Evolutionary conservation across 2,888 invertebrate species (phyloP).

Genomic region (Drosophila percnosoma): DNA sequence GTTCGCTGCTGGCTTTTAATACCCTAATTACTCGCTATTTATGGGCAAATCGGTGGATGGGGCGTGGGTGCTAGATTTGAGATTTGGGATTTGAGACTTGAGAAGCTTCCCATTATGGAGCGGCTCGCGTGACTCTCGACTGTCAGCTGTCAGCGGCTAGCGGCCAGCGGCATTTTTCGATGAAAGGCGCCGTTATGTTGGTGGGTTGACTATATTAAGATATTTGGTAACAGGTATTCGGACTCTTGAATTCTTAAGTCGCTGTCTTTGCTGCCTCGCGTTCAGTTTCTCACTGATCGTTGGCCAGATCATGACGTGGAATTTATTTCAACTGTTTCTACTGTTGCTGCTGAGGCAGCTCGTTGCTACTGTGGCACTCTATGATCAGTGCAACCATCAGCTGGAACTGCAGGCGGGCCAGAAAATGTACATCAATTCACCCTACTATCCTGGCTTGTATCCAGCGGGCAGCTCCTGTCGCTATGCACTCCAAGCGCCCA

Average conservation of each 20-base stretch:
- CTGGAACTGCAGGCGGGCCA: slow-evolving; percentile 71
- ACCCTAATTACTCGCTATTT: slow-evolving; percentile 66
- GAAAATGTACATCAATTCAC: slow-evolving; percentile 81
- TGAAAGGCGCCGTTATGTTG: slow-evolving; percentile 45
- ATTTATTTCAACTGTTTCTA: slow-evolving; percentile 5
- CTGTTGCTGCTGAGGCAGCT: slow-evolving; percentile 21
- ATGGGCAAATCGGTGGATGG: slow-evolving; percentile 23
- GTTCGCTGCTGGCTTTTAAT: slow-evolving; percentile 47
- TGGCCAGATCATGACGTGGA: slow-evolving; percentile 55
- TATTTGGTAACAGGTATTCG: slow-evolving; percentile 42
- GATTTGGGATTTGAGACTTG: neutral
- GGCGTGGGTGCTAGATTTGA: slow-evolving; percentile 43
- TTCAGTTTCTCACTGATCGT: slow-evolving; percentile 55
- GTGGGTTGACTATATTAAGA: slow-evolving; percentile 2
- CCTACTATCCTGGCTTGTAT: slow-evolving; percentile 81
- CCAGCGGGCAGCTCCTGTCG: slow-evolving; percentile 82
- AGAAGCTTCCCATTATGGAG: slow-evolving; percentile 45
- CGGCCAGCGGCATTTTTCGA: slow-evolving; percentile 37
- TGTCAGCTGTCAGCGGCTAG: slow-evolving; percentile 28
- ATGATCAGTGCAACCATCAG: slow-evolving; percentile 82
- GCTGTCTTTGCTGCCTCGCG: slow-evolving; percentile 24
- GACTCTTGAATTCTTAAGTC: slow-evolving; percentile 58
- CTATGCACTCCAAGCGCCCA: slow-evolving; percentile 79
- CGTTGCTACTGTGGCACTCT: slow-evolving; percentile 46
- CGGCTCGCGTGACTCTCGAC: slow-evolving; percentile 64